Evolutionary conservation across 2,888 invertebrate species (phyloP).

Genomic region (Lasioglossum figueresi): DNA sequence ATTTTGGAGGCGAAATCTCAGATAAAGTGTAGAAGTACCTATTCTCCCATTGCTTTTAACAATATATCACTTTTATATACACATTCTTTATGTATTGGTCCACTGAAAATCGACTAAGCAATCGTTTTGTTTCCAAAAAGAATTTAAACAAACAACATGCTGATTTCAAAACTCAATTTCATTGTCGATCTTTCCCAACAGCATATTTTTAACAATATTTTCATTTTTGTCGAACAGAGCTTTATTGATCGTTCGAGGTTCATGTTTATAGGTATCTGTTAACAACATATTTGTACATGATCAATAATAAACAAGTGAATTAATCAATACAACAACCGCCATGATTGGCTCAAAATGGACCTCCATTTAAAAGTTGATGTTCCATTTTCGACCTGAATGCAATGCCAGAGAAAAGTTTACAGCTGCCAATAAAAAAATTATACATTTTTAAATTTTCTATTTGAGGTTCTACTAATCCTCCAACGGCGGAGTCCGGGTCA

Average conservation of each 20-base stretch:
- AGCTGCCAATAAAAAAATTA: not conserved
- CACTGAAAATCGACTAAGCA: conserved; percentile 35
- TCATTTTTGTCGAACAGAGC: not conserved
- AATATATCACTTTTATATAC: conserved; percentile 18
- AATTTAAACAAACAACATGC: conserved; percentile 2
- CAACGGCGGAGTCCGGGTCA: too few relatives aligned
- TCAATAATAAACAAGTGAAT: not conserved
- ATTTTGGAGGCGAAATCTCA: conserved; percentile 6
- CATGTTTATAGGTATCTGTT: not conserved
- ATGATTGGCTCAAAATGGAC: not conserved
- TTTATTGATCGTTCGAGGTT: not conserved
- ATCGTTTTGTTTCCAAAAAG: not conserved
- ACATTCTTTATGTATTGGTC: conserved; percentile 39
- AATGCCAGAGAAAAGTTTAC: not conserved
- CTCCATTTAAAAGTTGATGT: not conserved
- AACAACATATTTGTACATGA: not conserved
- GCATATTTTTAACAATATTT: conserved; percentile 3
- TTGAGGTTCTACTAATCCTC: not conserved
- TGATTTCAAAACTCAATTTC: not conserved
- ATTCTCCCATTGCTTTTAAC: not conserved
- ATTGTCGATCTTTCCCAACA: not conserved
- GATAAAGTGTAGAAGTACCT: conserved; percentile 10
- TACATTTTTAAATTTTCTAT: not conserved
- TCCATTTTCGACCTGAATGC: not conserved
- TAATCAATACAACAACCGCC: not conserved